phyloP scores from a whole-genome alignment of 53 echinoderm and acorn worm species.

The Temnopleurus reevesii region DNA sequence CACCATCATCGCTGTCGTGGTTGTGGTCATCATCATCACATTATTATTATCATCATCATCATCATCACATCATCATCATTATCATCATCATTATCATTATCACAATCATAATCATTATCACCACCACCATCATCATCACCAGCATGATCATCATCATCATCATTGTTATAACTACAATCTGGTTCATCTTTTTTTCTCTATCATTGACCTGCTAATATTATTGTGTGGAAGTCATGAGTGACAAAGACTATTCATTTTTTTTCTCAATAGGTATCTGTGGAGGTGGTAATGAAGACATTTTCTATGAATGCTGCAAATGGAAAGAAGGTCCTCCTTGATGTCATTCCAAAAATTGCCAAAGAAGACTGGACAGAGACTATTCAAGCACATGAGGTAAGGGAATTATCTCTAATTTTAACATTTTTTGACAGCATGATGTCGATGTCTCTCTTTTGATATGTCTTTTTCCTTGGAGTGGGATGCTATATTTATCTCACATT shows the following conservation, averaged over 20 bases:
- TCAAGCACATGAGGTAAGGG: constrained; percentile 57
- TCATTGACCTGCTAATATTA: neutral
- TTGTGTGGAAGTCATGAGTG: neutral
- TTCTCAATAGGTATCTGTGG: constrained; percentile 73
- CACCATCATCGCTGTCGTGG: constrained; percentile 89
- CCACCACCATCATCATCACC: no score
- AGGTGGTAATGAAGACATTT: constrained; percentile 77
- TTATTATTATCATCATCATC: neutral
- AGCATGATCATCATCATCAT: neutral
- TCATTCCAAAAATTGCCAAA: constrained; percentile 71
- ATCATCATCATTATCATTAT: neutral
- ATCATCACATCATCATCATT: constrained; percentile 72
- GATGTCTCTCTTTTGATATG: no score
- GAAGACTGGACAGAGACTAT: constrained; percentile 69
- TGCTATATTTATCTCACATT: no score
- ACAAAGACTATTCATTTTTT: neutral
- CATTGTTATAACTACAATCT: neutral
- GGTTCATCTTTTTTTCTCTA: no score
- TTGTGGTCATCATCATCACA: constrained; percentile 34
- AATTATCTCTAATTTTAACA: no score
- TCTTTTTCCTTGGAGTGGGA: no score
- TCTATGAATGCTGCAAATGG: constrained; percentile 76
- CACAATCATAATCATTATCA: neutral
- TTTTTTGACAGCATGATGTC: no score
- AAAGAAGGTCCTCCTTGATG: constrained; percentile 64